Evolutionary conservation across 30 jellyfish, hydroid and myxozoan species (phyloP), one percentile per base, ranked within the genome.

Genomic region (Clytia hemisphaerica): DNA sequence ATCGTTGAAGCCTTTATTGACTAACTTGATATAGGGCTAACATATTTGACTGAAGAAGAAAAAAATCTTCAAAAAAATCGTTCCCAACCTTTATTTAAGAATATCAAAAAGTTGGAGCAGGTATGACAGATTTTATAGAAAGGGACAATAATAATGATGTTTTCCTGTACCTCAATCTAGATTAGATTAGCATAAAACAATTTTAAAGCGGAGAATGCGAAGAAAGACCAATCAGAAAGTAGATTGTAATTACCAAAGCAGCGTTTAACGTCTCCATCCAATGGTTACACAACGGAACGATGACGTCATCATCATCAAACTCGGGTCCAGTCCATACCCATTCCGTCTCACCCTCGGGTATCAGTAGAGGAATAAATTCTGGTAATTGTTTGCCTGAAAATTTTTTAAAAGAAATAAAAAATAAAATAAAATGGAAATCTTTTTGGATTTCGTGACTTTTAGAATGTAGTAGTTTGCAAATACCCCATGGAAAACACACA

Each of bases 301-400:
- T 59, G 37, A 77, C 73, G 54, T 53, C 77, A 31, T 85, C 92
- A 61, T 85, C 85, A 47, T 79, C 86, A 62, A 77, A 59, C 15
- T 74, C 81, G 47, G 82, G 88, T 38, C 93, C 98, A 45, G 88
- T 80, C 98, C 98, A 89, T 30, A 60, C 70, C 98, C 98, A 89
- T 34, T 34, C 74, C 57, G 70, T 73, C 30, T 75, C 53, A 34
- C 76, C 95, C 10, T 58, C 92, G n/a, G 76, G 66, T 29, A 74
- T 38, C n/a, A 77, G 90, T 26, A 89, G 70, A 1, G 94, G 95
- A 15, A 50, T 77, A 60, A 89, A 80, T 5, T 81, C 94, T 6
- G 72, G 58, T 72, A 80, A 49, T 18, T 73, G 71, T 19, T 53
- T 47, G 0, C 91, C 96, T 85, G 51, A 32, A 72, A 72, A 46